These are phyloP conservation scores for Corydoras sp. DNA, from an alignment of 2,113 vertebrate genomes.

Conservation along the genomic window DNA sequence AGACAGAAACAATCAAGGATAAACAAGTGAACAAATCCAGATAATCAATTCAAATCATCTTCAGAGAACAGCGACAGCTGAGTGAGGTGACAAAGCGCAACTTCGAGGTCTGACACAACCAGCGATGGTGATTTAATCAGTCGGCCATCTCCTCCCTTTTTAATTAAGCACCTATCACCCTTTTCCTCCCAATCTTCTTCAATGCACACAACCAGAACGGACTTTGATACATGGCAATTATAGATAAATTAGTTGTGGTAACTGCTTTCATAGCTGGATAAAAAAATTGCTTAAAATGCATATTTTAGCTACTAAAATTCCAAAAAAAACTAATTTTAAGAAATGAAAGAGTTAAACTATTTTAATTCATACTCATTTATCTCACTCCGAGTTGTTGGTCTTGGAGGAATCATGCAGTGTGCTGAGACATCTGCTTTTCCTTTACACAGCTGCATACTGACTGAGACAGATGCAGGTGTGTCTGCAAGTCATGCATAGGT, in stretches of 20 bases:
- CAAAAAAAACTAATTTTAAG: too few species aligned
- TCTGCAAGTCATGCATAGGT: slow-evolving; percentile 27
- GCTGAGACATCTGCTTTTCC: slow-evolving; percentile 18
- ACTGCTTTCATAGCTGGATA: slow-evolving; percentile 30
- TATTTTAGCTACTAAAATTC: too few species aligned
- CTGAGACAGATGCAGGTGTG: slow-evolving; percentile 44
- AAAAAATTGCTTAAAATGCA: slow-evolving; percentile 21
- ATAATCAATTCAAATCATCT: slow-evolving; percentile 25
- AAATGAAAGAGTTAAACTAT: slow-evolving; percentile 16
- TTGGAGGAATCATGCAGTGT: slow-evolving; percentile 13
- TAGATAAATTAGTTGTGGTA: slow-evolving; percentile 43
- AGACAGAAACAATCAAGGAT: slow-evolving; percentile 4
- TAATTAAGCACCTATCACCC: slow-evolving; percentile 39
- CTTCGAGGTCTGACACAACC: slow-evolving; percentile 21
- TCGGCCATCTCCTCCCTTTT: slow-evolving; percentile 24
- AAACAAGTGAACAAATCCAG: slow-evolving; percentile 11
- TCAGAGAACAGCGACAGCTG: slow-evolving; percentile 18
- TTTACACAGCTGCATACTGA: slow-evolving; percentile 43
- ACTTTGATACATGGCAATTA: slow-evolving; percentile 39
- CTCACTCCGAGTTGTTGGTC: slow-evolving; percentile 26
- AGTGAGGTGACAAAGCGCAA: slow-evolving; percentile 9
- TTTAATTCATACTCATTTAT: slow-evolving; percentile 35
- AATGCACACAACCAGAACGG: slow-evolving; percentile 12
- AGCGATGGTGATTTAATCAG: slow-evolving; percentile 36
- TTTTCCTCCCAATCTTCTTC: slow-evolving; percentile 14